Evolutionary conservation across 2,888 invertebrate genomes (phyloP), one percentile per base, ranked within the genome.

Genomic region (Lithophane semibrunnea): DNA sequence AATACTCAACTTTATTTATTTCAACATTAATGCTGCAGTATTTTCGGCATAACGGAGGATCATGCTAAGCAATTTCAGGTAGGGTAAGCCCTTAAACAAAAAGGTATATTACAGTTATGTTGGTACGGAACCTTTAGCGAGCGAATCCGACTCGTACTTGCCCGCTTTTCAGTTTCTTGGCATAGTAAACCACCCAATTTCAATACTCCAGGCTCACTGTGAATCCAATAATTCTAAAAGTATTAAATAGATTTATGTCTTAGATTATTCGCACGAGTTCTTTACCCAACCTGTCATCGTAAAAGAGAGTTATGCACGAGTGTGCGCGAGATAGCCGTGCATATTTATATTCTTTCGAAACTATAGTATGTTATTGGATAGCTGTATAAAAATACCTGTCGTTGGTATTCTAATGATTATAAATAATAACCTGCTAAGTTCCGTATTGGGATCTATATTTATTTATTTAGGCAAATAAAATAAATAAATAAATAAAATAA

Each of bases 271-370:
- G 29, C 54, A 10, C 29, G 29, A 18, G n/a, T 10, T 58, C 9
- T n/a, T 76, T 66, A 58, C 58, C n/a, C 58, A 16, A 58, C 64
- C n/a, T 78, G 79, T 79, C 79, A 37, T 44, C 79, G 64, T 78
- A 79, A 78, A 78, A 64, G 29, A 79, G 77, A 79, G 44, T 79
- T 73, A 79, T 37, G 58, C 16, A 7, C 64, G 73, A 58, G 79
- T 79, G 78, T 78, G 79, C 29, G 49, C 21, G 13, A 72, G 78
- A 73, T 79, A 73, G 24, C 58, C 1, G 18, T 3, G 73, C 16
- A 73, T 58, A 52, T 77, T 75, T 75, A 75, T 75, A 37, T 64
- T 47, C 75, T 75, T 64, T 64, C 10, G 12, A 64, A 56, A 16
- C 16, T 42, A n/a, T n/a, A 24, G 3, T 12, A 7, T 68, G 0